Base-by-base conservation (phyloP, 1,140 invertebrate species). In the Druon quercuslanigerum region DNA sequence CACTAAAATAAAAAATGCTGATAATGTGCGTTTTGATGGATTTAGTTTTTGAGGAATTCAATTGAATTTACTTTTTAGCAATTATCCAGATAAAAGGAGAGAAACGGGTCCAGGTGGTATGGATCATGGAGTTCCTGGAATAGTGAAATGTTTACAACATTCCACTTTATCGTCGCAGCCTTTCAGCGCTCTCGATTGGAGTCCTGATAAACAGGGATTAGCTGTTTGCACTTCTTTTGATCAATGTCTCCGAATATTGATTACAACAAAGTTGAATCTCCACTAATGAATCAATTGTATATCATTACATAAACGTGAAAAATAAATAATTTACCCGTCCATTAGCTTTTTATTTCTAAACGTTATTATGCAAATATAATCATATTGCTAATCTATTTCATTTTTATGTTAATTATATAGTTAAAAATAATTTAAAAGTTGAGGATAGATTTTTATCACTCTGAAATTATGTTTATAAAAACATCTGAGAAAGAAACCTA, bases 181-280 rank as follows among this genome's bases (percentile, higher is more conserved):
- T 0, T 94, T 99, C 71, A 95, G 95, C 84, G 94, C 95, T 4
- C 95, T 97, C 79, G 96, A 98, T 87, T 99, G 98, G 98, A 97
- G 96, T 89, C 93, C 94, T 2, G 97, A 99, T 87, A 98, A 98
- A 89, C 88, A 94, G 50, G 98, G 98, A 14, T 91, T 99, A 0
- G 96, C 95, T 51, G 94, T 98, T 3, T 97, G 96, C 85, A 96
- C 96, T 4, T 94, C 97, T 0, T 98, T 99, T 89, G 98, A 99
- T 92, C 98, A 99, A 90, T 95, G 94, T 75, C 87, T 99, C n/a
- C 92, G 97, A 20, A 94, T 99, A 7, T 87, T 99, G 51, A 95
- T 99, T 71, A 95, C 96, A 13, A 99, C 98, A 3, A 98, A 98
- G 92, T 91, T 99, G 0, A 97, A 98, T 91, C 84, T 84, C 40